These are phyloP conservation scores for Mactromeris polynyma DNA, from an alignment of 2,888 invertebrate genomes.

Conservation along the genomic window DNA sequence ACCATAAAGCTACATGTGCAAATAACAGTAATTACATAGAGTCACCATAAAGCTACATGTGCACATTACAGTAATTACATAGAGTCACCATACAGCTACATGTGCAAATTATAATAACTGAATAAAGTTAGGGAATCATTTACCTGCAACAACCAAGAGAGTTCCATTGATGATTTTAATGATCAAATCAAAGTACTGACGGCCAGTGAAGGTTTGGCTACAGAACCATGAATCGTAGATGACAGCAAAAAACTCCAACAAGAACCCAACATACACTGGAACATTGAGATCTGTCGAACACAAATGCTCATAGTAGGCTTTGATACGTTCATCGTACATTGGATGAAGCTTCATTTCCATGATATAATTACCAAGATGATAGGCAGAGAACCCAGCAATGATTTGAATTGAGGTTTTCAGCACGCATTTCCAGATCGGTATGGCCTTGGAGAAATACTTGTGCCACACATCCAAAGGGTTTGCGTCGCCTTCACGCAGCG, in stretches of 20 bases:
- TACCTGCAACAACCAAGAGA: conserved; percentile 75
- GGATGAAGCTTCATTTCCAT: conserved; percentile 70
- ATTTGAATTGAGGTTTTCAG: conserved; percentile 66
- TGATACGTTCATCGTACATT: conserved; percentile 57
- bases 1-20: no score
- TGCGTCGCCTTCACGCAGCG: conserved; percentile 68
- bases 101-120: no score
- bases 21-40: no score
- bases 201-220: conserved; percentile 65
- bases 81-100: no score
- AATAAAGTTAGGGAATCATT: neutral
- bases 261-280: conserved; percentile 71
- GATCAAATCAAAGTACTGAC: conserved; percentile 60
- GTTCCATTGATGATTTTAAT: conserved; percentile 72
- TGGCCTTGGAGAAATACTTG: conserved; percentile 59
- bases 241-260: conserved; percentile 74
- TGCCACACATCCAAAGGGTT: conserved; percentile 69
- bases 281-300: conserved; percentile 76
- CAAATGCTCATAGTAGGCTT: conserved; percentile 57
- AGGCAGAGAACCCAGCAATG: conserved; percentile 70
- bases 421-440: conserved; percentile 63
- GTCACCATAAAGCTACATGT: no score
- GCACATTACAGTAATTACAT: no score
- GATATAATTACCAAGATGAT: conserved; percentile 69
- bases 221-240: conserved; percentile 74